Evolutionary conservation across 2,888 invertebrate genomes (phyloP).

Genomic region (Sarcophaga carnaria): DNA sequence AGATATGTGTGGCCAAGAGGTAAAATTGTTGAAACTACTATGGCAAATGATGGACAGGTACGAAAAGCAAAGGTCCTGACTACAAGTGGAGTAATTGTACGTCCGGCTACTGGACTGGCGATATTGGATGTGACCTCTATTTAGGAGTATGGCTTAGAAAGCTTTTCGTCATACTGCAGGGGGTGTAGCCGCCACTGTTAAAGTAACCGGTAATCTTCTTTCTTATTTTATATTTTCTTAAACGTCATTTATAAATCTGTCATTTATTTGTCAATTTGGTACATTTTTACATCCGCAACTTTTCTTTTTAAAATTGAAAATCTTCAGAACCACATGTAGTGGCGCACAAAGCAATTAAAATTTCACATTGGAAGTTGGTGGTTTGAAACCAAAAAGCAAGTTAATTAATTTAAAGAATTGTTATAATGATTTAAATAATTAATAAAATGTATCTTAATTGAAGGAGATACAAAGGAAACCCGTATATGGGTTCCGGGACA

Average conservation of each 20-base stretch:
- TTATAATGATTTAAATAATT: too few species aligned
- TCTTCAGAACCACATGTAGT: not conserved
- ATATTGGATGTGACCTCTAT: conserved; percentile 28
- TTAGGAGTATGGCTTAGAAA: conserved; percentile 37
- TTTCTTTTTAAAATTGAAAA: not conserved
- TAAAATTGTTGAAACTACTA: conserved; percentile 31
- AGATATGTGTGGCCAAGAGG: conserved; percentile 49
- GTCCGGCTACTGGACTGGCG: conserved; percentile 44
- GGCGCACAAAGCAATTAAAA: not conserved
- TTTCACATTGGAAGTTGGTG: not conserved
- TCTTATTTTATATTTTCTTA: not conserved
- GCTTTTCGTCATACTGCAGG: conserved; percentile 41
- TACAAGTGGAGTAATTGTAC: conserved; percentile 44
- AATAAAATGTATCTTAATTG: not conserved
- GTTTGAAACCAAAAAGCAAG: not conserved
- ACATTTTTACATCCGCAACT: not conserved
- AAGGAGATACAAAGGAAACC: not conserved
- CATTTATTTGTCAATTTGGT: not conserved
- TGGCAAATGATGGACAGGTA: conserved; percentile 46
- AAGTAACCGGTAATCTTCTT: not conserved
- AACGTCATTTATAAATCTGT: not conserved
- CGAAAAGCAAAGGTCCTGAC: conserved; percentile 52
- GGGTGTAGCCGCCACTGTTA: conserved; percentile 46
- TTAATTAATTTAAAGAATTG: too few species aligned
- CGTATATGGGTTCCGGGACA: too few species aligned